Conservation (phyloP, 2,113 vertebrate species). For the Gambusia affinis region DNA sequence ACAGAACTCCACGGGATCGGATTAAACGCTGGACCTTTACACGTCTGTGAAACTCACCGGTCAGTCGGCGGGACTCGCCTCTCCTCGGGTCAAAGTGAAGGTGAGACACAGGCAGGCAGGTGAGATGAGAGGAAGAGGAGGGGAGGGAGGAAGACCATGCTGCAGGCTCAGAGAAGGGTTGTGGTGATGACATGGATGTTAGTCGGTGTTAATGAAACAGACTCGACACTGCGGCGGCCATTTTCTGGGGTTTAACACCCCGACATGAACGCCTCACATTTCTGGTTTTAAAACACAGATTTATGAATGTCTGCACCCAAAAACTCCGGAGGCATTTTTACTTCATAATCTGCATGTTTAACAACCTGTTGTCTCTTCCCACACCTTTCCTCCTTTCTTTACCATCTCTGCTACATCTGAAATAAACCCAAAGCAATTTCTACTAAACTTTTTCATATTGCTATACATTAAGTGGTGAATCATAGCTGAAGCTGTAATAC, state of each 20-base stretch:
- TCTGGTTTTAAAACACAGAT: not conserved
- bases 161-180: conserved; percentile 48
- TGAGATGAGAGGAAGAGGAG: not conserved
- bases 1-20: not conserved
- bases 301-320: no score
- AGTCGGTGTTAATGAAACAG: conserved; percentile 70
- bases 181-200: conserved; percentile 57
- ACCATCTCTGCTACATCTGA: no score
- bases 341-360: no score
- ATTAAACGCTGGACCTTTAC: not conserved
- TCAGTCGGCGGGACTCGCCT: conserved; percentile 35
- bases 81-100: conserved; percentile 56
- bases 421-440: no score
- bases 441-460: no score
- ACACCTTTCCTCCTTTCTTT: no score
- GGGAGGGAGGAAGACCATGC: conserved; percentile 60
- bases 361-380: no score
- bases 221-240: conserved; percentile 21
- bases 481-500: no score
- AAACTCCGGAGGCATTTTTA: no score
- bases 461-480: no score
- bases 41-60: conserved; percentile 58
- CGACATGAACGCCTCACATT: not conserved
- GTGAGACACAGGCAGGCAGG: conserved; percentile 67
- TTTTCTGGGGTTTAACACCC: not conserved